Percentiles rank a stretch among this genome's conserved stretches.
Evolutionary conservation across 2,797 vertebrate genomes (phyloP).

Genomic region (Spinus olivaceus): DNA sequence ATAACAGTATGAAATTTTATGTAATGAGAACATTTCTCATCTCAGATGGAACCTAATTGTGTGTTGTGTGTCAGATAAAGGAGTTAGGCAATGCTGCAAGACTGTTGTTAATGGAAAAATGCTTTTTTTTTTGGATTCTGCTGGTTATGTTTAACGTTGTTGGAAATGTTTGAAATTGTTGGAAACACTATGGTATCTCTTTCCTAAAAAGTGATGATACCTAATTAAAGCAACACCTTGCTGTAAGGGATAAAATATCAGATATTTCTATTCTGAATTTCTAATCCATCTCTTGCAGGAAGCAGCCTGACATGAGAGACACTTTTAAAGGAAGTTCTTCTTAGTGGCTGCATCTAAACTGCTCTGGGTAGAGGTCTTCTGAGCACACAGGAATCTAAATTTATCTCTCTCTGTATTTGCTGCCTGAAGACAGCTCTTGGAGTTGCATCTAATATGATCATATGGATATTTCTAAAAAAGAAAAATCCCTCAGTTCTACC

Average conservation of each 20-base stretch:
- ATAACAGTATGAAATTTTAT: background rate
- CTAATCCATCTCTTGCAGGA: background rate
- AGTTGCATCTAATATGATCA: background rate
- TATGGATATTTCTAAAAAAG: background rate
- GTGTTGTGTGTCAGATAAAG: background rate
- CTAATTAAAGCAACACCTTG: background rate
- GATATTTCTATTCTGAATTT: background rate
- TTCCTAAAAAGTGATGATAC: background rate
- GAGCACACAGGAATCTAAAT: background rate
- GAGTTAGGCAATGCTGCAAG: background rate
- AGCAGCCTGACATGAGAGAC: background rate
- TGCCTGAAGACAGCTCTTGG: background rate
- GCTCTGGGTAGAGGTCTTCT: background rate
- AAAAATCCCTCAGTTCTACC: background rate
- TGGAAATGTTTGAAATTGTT: background rate
- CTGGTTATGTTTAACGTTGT: background rate
- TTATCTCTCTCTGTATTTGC: background rate
- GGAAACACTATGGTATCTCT: background rate
- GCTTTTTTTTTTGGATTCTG: background rate
- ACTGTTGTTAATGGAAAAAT: background rate
- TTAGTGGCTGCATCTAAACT: background rate
- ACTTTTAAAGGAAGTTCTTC: background rate
- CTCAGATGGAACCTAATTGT: background rate
- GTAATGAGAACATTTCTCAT: background rate
- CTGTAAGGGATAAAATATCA: background rate